phyloP scores from a whole-genome alignment of 2,797 vertebrate genomes.

The Neoniphon sammara region DNA sequence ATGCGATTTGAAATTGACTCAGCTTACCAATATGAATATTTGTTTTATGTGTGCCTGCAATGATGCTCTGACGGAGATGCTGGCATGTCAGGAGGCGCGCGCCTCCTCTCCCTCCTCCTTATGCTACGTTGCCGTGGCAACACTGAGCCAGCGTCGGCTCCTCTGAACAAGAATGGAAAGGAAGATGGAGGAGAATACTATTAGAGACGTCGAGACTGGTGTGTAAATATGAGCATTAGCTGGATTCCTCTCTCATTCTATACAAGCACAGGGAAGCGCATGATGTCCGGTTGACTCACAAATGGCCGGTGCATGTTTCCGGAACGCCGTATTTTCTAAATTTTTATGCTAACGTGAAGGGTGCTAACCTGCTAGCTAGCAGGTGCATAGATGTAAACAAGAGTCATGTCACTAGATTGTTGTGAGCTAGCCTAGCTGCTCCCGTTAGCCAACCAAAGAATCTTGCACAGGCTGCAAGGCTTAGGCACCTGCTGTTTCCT shows the following conservation, averaged over 20 bases:
- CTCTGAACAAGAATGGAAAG: slow-evolving; percentile 68
- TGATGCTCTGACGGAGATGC: background rate
- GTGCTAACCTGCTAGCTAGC: slow-evolving; percentile 72
- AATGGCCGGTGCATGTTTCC: slow-evolving; percentile 21
- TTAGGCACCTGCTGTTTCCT: background rate
- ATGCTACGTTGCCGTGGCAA: slow-evolving; percentile 82
- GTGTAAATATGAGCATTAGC: slow-evolving; percentile 76
- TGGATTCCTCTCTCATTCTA: background rate
- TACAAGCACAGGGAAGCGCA: slow-evolving; percentile 1
- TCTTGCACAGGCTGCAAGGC: background rate
- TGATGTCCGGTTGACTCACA: background rate
- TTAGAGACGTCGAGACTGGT: slow-evolving; percentile 83
- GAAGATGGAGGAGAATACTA: slow-evolving; percentile 85
- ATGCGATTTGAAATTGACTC: too few species aligned
- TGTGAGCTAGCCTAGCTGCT: slow-evolving; percentile 28
- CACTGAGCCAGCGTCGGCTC: slow-evolving; percentile 78
- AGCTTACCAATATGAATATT: too few species aligned
- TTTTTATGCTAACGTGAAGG: slow-evolving; percentile 26
- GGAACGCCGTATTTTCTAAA: slow-evolving; percentile 13
- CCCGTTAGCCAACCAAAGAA: background rate
- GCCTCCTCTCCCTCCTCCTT: slow-evolving; percentile 47
- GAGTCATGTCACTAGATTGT: slow-evolving; percentile 28
- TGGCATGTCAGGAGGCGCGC: slow-evolving; percentile 19
- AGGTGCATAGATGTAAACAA: slow-evolving; percentile 76
- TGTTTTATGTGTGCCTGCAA: background rate